Evolutionary conservation across 2,113 vertebrate genomes (phyloP).

Genomic region (Brienomyrus brachyistius): DNA sequence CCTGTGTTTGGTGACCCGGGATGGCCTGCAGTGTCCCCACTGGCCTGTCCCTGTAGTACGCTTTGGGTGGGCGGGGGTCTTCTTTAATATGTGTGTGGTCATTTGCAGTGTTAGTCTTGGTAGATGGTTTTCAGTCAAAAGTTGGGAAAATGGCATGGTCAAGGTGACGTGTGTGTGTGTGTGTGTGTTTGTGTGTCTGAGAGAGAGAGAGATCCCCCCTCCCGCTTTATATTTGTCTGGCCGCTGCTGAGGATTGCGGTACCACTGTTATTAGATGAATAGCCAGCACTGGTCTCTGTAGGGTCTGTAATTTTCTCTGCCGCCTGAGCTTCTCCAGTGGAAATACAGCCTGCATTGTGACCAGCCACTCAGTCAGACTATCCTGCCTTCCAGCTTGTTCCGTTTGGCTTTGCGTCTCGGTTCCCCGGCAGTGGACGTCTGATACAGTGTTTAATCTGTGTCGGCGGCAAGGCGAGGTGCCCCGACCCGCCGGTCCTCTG

Average conservation of each 20-base stretch:
- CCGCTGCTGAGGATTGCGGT: not conserved
- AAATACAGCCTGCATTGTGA: not conserved
- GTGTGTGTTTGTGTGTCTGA: not conserved
- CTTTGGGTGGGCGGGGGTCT: not conserved
- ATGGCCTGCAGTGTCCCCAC: not conserved
- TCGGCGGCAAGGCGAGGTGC: not conserved
- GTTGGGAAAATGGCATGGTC: too few species aligned
- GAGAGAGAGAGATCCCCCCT: not conserved
- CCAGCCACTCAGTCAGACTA: not conserved
- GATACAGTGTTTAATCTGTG: not conserved
- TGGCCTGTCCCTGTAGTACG: not conserved
- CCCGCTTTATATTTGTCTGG: not conserved
- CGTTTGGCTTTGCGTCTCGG: not conserved
- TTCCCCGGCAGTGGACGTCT: not conserved
- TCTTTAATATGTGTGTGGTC: not conserved
- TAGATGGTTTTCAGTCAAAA: too few species aligned
- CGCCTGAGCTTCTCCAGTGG: not conserved
- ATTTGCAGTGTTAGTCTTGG: not conserved
- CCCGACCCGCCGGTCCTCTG: not conserved
- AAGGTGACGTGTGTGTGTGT: too few species aligned
- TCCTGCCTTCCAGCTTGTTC: not conserved
- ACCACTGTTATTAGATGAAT: not conserved
- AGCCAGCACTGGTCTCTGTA: not conserved
- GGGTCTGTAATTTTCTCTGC: slow-evolving; percentile 1
- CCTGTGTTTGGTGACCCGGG: not conserved